Evolutionary conservation across 2,888 invertebrate genomes (phyloP).

Genomic region (Macrosoma leucophasiata): DNA sequence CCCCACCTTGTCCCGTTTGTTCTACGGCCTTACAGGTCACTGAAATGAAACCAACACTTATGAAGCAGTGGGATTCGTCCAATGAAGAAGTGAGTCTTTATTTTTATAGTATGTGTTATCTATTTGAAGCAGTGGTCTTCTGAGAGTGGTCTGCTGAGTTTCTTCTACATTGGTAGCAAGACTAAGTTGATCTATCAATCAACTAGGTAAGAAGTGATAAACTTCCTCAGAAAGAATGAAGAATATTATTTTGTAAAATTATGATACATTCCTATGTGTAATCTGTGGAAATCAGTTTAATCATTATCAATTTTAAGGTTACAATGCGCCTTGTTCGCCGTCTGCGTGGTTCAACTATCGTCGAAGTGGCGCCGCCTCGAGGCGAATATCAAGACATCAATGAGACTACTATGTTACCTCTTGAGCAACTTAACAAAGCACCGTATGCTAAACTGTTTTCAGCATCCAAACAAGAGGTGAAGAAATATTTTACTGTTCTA

Average conservation of each 20-base stretch:
- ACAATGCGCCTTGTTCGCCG: constrained; percentile 89
- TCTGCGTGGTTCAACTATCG: constrained; percentile 80
- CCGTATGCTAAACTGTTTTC: constrained; percentile 86
- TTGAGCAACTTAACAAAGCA: constrained; percentile 61
- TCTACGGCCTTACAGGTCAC: constrained; percentile 85
- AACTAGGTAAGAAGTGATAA: too few relatives aligned
- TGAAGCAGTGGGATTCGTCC: constrained; percentile 57
- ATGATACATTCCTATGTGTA: too few relatives aligned
- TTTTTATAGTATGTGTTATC: too few relatives aligned
- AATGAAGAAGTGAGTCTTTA: constrained; percentile 47
- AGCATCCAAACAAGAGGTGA: constrained; percentile 81
- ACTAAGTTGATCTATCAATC: too few relatives aligned
- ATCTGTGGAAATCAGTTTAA: too few relatives aligned
- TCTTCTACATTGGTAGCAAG: too few relatives aligned
- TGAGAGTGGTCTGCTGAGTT: too few relatives aligned
- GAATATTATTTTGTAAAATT: too few relatives aligned
- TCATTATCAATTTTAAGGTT: constrained; percentile 49
- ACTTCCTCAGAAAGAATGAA: too few relatives aligned
- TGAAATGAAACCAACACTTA: constrained; percentile 84
- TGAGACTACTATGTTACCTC: constrained; percentile 41
- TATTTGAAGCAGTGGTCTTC: too few relatives aligned
- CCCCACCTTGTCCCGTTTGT: constrained; percentile 92
- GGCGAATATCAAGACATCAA: constrained; percentile 66
- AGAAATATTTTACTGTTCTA: constrained; percentile 1
- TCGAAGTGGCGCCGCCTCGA: constrained; percentile 75